Evolutionary conservation across 2,797 vertebrate genomes (phyloP), one percentile per base, ranked within the genome.

Genomic region (Rhinophrynus dorsalis): DNA sequence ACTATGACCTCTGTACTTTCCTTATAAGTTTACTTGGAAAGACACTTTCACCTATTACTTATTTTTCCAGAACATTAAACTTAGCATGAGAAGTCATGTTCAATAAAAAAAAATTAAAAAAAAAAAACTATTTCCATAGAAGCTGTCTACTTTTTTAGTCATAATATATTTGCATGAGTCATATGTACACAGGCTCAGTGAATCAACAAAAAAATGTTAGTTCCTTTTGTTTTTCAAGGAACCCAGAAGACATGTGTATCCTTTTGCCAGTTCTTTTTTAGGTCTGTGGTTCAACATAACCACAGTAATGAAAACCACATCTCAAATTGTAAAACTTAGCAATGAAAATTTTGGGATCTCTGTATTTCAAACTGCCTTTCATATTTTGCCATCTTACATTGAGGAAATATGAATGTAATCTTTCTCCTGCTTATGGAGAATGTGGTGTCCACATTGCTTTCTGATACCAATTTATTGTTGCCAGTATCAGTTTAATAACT

Each of bases 281-380:
- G 54, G 32, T 30, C 20, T 65, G 69, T 59, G 69, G 69, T 24
- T 72, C 54, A 35, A 58, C 24, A 51, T 32, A 72, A 58, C 69
- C 69, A 65, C 69, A 65, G 61, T 50, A 72, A 65, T 72, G 54
- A 72, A 72, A 65, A 52, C 69, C 69, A 52, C 69, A 72, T 33
- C 42, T 65, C 54, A 44, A 72, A 72, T 55, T 65, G 44, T 58
- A 65, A 72, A 65, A 58, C 40, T 56, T 47, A 57, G 68, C 51
- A 64, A 57, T 56, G 68, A 56, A 63, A 71, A 64, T 64, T 48
- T 48, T 64, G 60, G 68, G 51, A 71, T 71, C 57, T 48, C 51
- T 50, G 51, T 40, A 30, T 50, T 71, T 71, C 23, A 47, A 54
- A 29, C 6, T 37, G 30, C 23, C 40, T 71, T 57, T 56, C 47